Conservation (phyloP, 2,113 vertebrate genomes). For the Progne subis region DNA sequence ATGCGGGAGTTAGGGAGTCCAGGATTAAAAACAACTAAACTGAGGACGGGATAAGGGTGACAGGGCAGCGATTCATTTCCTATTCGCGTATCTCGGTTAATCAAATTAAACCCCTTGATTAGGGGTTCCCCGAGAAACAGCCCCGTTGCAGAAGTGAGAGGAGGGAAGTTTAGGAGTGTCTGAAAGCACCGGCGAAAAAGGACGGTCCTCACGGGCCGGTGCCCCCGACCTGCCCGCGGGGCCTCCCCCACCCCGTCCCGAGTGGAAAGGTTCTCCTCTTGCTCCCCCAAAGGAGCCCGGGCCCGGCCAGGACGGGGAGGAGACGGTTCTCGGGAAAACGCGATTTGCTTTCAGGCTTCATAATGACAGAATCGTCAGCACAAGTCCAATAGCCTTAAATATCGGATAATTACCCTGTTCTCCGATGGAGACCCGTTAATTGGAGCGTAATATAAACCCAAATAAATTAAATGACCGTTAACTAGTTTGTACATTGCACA, state of each 20-base stretch:
- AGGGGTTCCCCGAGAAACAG: background rate
- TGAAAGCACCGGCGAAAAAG: background rate
- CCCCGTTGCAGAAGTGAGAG: background rate
- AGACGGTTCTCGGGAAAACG: background rate
- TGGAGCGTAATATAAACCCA: constrained; percentile 66
- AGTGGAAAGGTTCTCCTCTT: background rate
- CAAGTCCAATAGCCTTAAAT: constrained; percentile 29
- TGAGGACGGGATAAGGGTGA: background rate
- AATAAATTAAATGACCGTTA: constrained; percentile 79
- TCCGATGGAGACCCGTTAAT: constrained; percentile 50
- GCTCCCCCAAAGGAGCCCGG: background rate
- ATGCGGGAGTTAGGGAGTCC: rapidly evolving
- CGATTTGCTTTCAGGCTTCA: background rate
- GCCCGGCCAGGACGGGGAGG: background rate
- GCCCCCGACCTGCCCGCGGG: background rate
- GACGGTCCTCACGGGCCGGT: background rate
- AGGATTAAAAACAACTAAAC: background rate
- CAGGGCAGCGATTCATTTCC: rapidly evolving
- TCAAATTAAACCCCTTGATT: background rate
- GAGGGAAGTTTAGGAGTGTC: background rate
- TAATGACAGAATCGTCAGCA: background rate
- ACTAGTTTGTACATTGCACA: constrained; percentile 74
- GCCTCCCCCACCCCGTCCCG: background rate
- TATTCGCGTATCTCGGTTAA: rapidly evolving
- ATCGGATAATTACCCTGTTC: constrained; percentile 59